A percentile compares a stretch with the other conserved stretches of the same genome.
phyloP scores from a whole-genome alignment of 2,113 vertebrate species.

The Petaurus breviceps region DNA sequence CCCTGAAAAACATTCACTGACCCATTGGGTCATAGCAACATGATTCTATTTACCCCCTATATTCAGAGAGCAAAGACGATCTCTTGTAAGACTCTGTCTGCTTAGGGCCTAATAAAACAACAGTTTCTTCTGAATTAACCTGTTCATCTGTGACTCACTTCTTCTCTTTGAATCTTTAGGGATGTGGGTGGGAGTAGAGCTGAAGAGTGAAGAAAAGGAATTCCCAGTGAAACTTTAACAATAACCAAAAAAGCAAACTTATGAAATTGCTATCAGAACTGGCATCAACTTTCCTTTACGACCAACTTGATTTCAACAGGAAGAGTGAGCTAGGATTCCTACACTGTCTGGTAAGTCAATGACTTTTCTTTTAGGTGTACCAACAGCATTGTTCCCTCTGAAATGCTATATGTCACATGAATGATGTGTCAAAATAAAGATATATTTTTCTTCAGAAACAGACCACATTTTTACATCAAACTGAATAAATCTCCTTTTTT shows the following conservation, averaged over 20 bases:
- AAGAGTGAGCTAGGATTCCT: neutral
- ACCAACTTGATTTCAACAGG: conserved; percentile 51
- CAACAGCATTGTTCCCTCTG: neutral
- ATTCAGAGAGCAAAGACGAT: neutral
- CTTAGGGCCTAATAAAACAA: neutral
- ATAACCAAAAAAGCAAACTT: conserved; percentile 17
- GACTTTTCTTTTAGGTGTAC: neutral
- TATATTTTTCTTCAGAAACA: neutral
- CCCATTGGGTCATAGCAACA: neutral
- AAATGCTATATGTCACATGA: neutral
- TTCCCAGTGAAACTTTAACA: too few species aligned
- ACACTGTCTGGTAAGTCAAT: conserved; percentile 25
- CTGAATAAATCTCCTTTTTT: neutral
- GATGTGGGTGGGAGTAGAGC: too few species aligned
- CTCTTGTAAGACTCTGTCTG: neutral
- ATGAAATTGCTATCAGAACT: conserved; percentile 28
- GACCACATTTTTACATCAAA: neutral
- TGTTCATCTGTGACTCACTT: neutral
- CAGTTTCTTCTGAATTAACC: neutral
- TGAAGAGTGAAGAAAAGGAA: neutral
- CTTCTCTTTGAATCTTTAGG: neutral
- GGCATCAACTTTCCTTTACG: conserved; percentile 7
- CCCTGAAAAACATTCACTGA: neutral
- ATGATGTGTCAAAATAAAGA: neutral
- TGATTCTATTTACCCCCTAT: neutral